Percentiles rank a stretch among this genome's conserved stretches.
phyloP scores from a whole-genome alignment of 2,888 invertebrate genomes.

The Diadegma fenestrale region DNA sequence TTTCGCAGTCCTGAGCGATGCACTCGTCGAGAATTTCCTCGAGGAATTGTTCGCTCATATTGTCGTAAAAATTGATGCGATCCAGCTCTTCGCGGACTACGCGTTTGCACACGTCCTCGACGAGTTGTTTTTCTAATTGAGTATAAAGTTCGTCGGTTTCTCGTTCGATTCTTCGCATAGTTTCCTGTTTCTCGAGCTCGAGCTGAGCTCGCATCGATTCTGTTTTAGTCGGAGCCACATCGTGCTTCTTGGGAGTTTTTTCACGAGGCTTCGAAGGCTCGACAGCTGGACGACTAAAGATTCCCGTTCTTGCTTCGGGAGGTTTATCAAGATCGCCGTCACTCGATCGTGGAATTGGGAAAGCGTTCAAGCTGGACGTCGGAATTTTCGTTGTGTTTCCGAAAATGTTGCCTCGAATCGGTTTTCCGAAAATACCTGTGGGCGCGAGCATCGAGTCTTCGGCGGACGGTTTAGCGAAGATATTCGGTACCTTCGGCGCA shows the following conservation, averaged over 20 bases:
- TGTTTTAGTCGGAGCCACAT: neutral
- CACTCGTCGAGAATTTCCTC: slow-evolving; percentile 75
- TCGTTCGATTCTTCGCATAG: slow-evolving; percentile 69
- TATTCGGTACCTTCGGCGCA: neutral
- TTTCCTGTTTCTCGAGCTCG: slow-evolving; percentile 52
- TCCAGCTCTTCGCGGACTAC: slow-evolving; percentile 75
- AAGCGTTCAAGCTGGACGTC: neutral
- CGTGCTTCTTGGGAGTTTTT: slow-evolving; percentile 27
- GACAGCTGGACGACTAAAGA: neutral
- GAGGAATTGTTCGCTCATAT: slow-evolving; percentile 72
- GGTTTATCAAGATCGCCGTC: neutral
- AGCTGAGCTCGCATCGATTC: slow-evolving; percentile 41
- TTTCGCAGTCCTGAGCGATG: slow-evolving; percentile 79
- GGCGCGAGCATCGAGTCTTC: neutral
- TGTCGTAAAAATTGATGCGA: slow-evolving; percentile 73
- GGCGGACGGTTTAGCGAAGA: slow-evolving; percentile 47
- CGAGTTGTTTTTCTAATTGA: slow-evolving; percentile 73
- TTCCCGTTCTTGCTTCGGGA: neutral
- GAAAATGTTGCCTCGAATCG: slow-evolving; percentile 25
- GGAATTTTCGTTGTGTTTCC: slow-evolving; percentile 1
- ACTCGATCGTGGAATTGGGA: neutral
- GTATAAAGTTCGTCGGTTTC: slow-evolving; percentile 74
- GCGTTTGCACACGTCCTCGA: slow-evolving; percentile 73
- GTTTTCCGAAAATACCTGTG: slow-evolving; percentile 27
- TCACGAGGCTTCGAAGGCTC: neutral